These are phyloP conservation scores for Elymnias hypermnestra DNA, from an alignment of 1,140 invertebrate species.

Conservation along the genomic window DNA sequence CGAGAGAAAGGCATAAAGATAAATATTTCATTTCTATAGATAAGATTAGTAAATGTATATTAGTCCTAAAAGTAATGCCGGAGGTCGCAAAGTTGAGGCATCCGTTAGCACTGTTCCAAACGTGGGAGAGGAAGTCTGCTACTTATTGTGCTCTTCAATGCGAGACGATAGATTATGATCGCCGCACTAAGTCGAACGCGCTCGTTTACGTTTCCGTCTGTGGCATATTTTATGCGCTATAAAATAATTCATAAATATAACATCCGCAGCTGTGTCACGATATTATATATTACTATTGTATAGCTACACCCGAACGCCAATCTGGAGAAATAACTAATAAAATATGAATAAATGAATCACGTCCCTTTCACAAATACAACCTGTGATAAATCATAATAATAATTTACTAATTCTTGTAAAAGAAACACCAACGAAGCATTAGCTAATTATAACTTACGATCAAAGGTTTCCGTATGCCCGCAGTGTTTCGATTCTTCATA, in stretches of 20 bases:
- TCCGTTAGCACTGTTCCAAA: constrained; percentile 58
- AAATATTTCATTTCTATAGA: no score
- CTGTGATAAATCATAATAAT: no score
- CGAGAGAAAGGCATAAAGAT: no score
- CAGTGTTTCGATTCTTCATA: no score
- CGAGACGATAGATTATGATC: constrained; percentile 68
- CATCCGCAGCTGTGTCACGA: no score
- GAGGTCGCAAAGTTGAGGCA: constrained; percentile 62
- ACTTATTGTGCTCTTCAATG: constrained; percentile 71
- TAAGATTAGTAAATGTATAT: no score
- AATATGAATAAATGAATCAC: no score
- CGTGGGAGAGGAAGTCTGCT: constrained; percentile 71
- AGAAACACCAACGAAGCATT: constrained; percentile 22
- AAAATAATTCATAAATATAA: constrained; percentile 1
- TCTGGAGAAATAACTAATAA: no score
- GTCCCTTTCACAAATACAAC: no score
- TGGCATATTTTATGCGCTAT: constrained; percentile 34
- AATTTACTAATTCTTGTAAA: not conserved
- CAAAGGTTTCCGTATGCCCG: constrained; percentile 58
- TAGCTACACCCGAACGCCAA: no score
- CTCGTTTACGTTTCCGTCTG: constrained; percentile 41
- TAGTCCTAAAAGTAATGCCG: constrained; percentile 33
- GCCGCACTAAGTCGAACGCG: constrained; percentile 38
- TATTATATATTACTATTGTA: no score
- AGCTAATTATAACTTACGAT: constrained; percentile 45